These are phyloP conservation scores for Bicyclus anynana DNA, from an alignment of 1,140 invertebrate species.

Conservation along the genomic window DNA sequence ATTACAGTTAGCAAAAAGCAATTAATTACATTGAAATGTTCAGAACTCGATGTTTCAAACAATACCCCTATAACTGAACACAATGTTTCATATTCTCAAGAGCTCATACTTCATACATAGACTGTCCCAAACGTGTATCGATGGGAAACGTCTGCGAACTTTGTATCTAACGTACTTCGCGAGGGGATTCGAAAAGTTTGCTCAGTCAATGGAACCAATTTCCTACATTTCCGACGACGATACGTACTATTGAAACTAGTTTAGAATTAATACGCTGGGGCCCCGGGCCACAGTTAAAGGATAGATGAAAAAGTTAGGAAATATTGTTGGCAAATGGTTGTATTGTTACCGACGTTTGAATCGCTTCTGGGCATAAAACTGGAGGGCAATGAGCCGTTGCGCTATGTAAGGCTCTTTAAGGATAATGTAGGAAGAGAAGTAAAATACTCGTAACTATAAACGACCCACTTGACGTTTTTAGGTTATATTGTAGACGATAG, in stretches of 20 bases:
- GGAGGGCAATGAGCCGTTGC: no score
- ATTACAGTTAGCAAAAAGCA: background rate
- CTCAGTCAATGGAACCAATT: constrained; percentile 44
- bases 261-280: constrained; percentile 36
- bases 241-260: constrained; percentile 32
- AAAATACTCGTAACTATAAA: no score
- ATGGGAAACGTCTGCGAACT: constrained; percentile 36
- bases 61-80: background rate
- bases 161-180: constrained; percentile 33
- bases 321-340: background rate
- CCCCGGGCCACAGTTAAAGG: background rate
- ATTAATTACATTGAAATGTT: background rate
- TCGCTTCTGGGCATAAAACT: no score
- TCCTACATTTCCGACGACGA: constrained; percentile 41
- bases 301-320: constrained; percentile 3
- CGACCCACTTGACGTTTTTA: no score
- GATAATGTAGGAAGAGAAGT: no score
- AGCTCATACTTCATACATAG: background rate
- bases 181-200: constrained; percentile 42
- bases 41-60: background rate
- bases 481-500: no score
- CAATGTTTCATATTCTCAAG: background rate
- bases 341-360: no score
- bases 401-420: no score
- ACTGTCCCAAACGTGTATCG: constrained; percentile 6